phyloP scores from a whole-genome alignment of 2,797 vertebrate species.

The Sebastes dallii region DNA sequence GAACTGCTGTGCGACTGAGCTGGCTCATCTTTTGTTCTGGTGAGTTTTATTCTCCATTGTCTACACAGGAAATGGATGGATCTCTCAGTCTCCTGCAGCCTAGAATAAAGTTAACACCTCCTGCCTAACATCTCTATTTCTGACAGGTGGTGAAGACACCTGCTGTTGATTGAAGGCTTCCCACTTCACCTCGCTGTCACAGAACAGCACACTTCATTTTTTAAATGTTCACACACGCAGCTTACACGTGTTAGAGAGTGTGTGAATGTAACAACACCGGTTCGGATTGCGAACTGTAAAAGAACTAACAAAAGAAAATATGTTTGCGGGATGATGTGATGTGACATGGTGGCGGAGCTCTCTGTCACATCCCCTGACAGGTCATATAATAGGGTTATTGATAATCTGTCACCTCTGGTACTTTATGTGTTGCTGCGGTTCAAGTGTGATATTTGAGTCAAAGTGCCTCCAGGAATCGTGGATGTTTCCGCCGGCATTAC shows the following conservation, averaged over 20 bases:
- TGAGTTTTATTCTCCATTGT: too few species aligned
- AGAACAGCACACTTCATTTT: not conserved
- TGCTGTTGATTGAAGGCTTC: not conserved
- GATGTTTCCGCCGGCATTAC: constrained; percentile 10
- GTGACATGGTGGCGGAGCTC: constrained; percentile 32
- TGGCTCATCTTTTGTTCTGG: too few species aligned
- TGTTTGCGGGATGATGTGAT: constrained; percentile 33
- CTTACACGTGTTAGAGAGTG: not conserved
- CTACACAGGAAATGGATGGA: not conserved
- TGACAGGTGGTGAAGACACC: not conserved
- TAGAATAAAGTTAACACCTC: not conserved
- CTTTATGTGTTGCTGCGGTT: constrained; percentile 56
- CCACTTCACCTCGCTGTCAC: not conserved
- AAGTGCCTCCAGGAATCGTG: constrained; percentile 27
- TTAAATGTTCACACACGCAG: not conserved
- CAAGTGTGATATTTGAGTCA: constrained; percentile 53
- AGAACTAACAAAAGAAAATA: not conserved
- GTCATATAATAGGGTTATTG: constrained; percentile 72
- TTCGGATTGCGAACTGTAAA: not conserved
- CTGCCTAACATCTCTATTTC: not conserved
- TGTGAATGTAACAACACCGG: not conserved
- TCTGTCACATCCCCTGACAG: constrained; percentile 60
- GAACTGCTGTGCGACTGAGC: too few species aligned
- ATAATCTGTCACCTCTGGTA: constrained; percentile 63
- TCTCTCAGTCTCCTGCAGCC: not conserved